Evolutionary conservation across 2,113 vertebrate species (phyloP).

Genomic region (Stegastes partitus): DNA sequence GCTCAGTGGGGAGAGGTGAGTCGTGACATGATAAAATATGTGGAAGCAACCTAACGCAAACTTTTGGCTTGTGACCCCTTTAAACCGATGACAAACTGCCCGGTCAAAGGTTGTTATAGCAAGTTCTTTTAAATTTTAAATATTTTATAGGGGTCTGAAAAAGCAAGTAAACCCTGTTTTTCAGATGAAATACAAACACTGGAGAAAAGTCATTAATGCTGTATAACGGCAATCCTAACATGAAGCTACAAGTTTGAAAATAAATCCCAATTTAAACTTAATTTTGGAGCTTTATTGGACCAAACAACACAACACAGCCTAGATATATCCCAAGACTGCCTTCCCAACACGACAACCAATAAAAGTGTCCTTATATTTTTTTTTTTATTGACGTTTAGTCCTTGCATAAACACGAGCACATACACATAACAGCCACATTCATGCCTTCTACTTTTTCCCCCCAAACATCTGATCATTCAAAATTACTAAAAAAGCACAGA

Average conservation of each 20-base stretch:
- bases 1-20: neutral
- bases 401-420: neutral
- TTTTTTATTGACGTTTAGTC: neutral
- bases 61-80: constrained; percentile 3
- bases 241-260: too few relatives aligned
- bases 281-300: too few relatives aligned
- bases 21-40: constrained; percentile 9
- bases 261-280: too few relatives aligned
- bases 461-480: neutral
- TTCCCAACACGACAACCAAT: neutral
- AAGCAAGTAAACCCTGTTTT: neutral
- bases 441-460: neutral
- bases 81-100: neutral
- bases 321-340: neutral
- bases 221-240: too few relatives aligned
- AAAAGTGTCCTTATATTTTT: too few relatives aligned
- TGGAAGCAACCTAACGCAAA: neutral
- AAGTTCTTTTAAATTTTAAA: neutral
- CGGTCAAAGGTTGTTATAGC: neutral
- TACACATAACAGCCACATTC: neutral
- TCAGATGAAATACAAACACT: too few relatives aligned
- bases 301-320: neutral
- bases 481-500: constrained; percentile 9
- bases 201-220: too few relatives aligned
- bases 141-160: neutral